Base-by-base conservation (phyloP, 1,140 invertebrate genomes). In the Hycleus phaleratus region DNA sequence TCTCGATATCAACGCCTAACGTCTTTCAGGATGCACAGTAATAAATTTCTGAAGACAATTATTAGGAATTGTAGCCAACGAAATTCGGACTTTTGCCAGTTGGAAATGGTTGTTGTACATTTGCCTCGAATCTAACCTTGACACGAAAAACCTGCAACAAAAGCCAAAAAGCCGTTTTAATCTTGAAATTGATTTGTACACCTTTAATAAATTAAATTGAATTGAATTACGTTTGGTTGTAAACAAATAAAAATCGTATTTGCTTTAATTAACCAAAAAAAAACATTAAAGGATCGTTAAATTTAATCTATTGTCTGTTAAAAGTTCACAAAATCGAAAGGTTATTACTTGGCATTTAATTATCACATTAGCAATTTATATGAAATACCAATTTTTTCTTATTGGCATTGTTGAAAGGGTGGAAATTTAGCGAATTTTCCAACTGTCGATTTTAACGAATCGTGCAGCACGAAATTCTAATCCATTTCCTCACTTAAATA, bases 1-100 rank as follows among this genome's bases (percentile, higher is more conserved):
- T 18, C 32, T 5, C 32, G 32, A 32, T 32, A 5, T 32, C 32
- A 4, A 32, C 32, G 32, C 1, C 18, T 2, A 18, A 18, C 18
- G 1, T 18, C 18, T 18, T 18, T 18, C 18, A 18, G 32, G 32
- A 32, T 32, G 32, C 4, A 32, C 32, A 32, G 50, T 26, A 45
- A 53, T 53, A 53, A 53, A 53, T 53, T 53, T 53, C 51, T 26
- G n/a, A 38, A 26, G 46, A 53, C 44, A 46, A 53, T 45, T 18
- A 53, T 45, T 53, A 53, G 51, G 42, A 45, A 53, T 45, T 42
- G 51, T 53, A 53, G 51, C 51, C 51, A 53, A 53, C 46, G 38
- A 45, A 53, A 46, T 45, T 53, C 51, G 51, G 51, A 42, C 26
- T 26, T 53, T 53, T 53, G 51, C 51, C 51, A 53, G 26, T 53